Evolutionary conservation across 2,797 vertebrate species (phyloP), one percentile per base, ranked within the genome.

Genomic region (Spheniscus humboldti): DNA sequence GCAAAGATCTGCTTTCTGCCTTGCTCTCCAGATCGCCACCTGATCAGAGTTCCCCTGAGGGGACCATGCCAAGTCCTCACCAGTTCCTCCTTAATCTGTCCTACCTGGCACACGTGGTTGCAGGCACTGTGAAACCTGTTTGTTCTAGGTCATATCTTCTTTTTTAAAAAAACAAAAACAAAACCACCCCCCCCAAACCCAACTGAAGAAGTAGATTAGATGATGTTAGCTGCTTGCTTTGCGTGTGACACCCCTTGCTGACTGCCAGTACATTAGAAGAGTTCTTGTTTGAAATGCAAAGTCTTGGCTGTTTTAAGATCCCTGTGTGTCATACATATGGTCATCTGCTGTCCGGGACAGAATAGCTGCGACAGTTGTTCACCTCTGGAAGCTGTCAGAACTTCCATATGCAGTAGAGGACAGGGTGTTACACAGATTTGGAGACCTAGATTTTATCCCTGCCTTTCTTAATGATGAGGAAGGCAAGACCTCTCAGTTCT

Each of bases 131-230:
- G 43, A 77, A 60, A 71, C 18, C 43, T 67, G 9, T 20, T 89
- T 78, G 23, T 37, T 53, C 24, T 43, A 20, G 7, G 18, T 47
- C 7, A 3, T 62, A 22, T 57, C 18, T 78, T 88, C 16, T 87
- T 67, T 35, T 68, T 53, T 9, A 27, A 67, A 57, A 35, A 19
- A 50, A 5, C 5, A 30, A 63, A 63, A 14, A 0, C 7, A 5
- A 78, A 1, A 0, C 6, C 22, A 23, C 2, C 22, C 47, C 13
- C 10, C 6, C 20, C 12, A 75, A 88, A n/a, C 3, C 3, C 7
- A 7, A 13, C 7, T 5, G 15, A 15, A 37, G 56, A 90, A 9
- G 20, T 28, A 28, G 7, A 27, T 60, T 45, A 67, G 35, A 33
- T 85, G 7, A 47, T 41, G n/a, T 55, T 63, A 71, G 28, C 35